phyloP scores from a whole-genome alignment of 2,888 invertebrate species.

The Galeruca laticollis region DNA sequence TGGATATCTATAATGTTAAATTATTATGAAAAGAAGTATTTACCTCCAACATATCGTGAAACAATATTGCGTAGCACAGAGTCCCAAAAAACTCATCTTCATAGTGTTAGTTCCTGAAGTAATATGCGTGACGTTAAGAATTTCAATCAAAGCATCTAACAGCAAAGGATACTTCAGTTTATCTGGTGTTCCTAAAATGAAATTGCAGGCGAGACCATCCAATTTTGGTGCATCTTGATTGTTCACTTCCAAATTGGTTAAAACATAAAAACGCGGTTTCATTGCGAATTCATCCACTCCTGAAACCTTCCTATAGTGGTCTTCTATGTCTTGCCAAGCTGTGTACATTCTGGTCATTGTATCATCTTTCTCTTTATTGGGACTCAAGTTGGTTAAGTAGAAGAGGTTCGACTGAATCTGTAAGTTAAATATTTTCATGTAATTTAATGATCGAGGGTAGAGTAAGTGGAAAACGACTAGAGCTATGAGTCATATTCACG shows the following conservation, averaged over 20 bases:
- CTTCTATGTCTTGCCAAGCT: slow-evolving; percentile 82
- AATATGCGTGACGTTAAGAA: slow-evolving; percentile 85
- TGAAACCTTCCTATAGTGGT: slow-evolving; percentile 75
- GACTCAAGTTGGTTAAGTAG: slow-evolving; percentile 73
- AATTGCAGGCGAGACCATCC: slow-evolving; percentile 93
- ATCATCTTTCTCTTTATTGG: slow-evolving; percentile 71
- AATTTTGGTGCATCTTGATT: slow-evolving; percentile 90
- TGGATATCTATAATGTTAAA: too few species aligned
- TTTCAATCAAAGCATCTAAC: slow-evolving; percentile 86
- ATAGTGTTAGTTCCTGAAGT: slow-evolving; percentile 64
- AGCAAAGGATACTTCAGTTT: slow-evolving; percentile 89
- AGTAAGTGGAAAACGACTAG: too few species aligned
- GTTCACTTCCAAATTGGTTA: slow-evolving; percentile 81
- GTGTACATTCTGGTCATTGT: slow-evolving; percentile 75
- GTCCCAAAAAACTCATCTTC: slow-evolving; percentile 71
- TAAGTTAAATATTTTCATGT: slow-evolving; percentile 33
- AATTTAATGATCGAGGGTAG: too few species aligned
- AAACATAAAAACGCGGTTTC: slow-evolving; percentile 91
- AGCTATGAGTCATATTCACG: too few species aligned
- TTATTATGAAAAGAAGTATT: slow-evolving; percentile 36
- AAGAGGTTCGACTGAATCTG: slow-evolving; percentile 86
- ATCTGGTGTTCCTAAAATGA: slow-evolving; percentile 92
- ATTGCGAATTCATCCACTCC: slow-evolving; percentile 77
- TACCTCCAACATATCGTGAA: slow-evolving; percentile 88
- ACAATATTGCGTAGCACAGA: slow-evolving; percentile 91